Conservation (phyloP, 2,888 invertebrate genomes). For the Apodemia zela region DNA sequence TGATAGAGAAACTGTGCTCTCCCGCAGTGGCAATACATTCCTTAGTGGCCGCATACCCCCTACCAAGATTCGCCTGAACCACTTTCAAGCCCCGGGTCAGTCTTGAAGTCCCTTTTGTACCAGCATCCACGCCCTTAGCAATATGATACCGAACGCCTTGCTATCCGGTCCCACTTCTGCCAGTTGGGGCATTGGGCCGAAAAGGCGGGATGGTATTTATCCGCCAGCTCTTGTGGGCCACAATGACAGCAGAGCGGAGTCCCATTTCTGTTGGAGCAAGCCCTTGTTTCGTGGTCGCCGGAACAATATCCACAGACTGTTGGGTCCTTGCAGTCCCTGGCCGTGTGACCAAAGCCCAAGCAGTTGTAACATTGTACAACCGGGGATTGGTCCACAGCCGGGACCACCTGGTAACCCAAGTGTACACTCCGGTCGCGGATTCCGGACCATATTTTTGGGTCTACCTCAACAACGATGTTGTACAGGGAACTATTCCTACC, state of each 20-base stretch:
- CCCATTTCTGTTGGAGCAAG: not conserved
- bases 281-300: not conserved
- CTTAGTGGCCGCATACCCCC: not conserved
- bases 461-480: not conserved
- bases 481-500: not conserved
- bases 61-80: not conserved
- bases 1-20: no score
- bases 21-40: not conserved
- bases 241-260: not conserved
- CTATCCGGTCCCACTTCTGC: not conserved
- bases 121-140: not conserved
- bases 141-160: not conserved
- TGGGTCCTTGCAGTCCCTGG: not conserved
- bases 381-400: no score
- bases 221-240: not conserved
- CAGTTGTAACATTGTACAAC: not conserved
- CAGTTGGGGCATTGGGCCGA: not conserved
- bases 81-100: not conserved
- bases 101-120: no score
- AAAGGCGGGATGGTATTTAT: not conserved
- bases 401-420: not conserved
- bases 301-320: not conserved
- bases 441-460: not conserved
- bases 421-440: not conserved
- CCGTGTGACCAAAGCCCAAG: not conserved